Evolutionary conservation across 2,797 vertebrate species (phyloP), one percentile per base, ranked within the genome.

Genomic region (Pogonophryne albipinna): DNA sequence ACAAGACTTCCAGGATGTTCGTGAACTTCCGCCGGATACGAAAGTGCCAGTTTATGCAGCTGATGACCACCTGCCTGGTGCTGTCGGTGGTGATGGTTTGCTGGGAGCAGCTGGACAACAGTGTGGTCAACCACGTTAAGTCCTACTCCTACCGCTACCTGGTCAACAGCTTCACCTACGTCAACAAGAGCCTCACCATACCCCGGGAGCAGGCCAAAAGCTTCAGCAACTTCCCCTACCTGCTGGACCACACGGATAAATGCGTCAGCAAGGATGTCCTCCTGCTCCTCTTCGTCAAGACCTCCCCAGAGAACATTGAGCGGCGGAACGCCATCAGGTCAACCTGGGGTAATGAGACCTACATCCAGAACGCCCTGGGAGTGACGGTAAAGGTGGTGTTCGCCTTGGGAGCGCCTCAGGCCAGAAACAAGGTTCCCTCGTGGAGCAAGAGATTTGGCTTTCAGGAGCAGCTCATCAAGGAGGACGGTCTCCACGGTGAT

Each of bases 341-440:
- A 3, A 99, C 98, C 0, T 99, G 98, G 98, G 98, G 98, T 16
- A 98, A 97, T 1, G 97, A 98, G 88, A 81, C 89, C 10, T 97
- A 96, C 10, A 94, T 95, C 66, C 80, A 0, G 15, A 91, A 76
- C 11, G 67, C 91, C 1, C 94, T 98, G 13, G 94, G 96, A 13
- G 96, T 93, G 88, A 97, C 92, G 4, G 96, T 99, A 47, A 98
- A 95, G 90, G 96, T 97, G 59, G 79, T 99, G 55, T 99, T 99
- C 77, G 97, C 94, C 47, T 88, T 99, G 52, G 98, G 98, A 50
- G 84, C 66, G 0, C 89, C 92, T 49, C 57, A n/a, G 51, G 66
- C 63, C 50, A 80, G 72, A 41, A 69, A 68, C 10, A 42, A 63
- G 0, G 76, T 77, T 16, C 45, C 64, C 2, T 51, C 51, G 0